phyloP scores from a whole-genome alignment of 2,113 vertebrate species.

The Callithrix jacchus region DNA sequence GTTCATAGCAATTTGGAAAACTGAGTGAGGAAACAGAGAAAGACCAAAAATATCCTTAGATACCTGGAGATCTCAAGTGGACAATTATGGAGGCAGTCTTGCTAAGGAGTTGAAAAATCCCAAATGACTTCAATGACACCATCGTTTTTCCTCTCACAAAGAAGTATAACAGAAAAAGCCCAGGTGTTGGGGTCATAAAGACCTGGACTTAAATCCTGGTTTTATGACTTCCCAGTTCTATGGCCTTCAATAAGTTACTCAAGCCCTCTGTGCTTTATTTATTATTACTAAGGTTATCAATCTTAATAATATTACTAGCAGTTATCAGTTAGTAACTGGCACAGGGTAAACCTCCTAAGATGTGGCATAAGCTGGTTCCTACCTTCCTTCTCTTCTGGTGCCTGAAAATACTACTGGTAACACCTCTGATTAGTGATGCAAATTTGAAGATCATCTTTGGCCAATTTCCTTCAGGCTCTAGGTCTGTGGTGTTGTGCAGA shows the following conservation, averaged over 20 bases:
- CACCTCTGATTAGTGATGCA: not conserved
- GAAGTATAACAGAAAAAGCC: not conserved
- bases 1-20: constrained; percentile 82
- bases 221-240: constrained; percentile 1
- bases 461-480: constrained; percentile 1
- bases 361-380: not conserved
- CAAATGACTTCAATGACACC: not conserved
- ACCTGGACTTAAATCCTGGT: not conserved
- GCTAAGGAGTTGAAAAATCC: not conserved
- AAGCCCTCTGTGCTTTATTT: not conserved
- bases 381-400: not conserved
- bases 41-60: constrained; percentile 40
- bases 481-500: not conserved
- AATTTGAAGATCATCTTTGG: constrained; percentile 7
- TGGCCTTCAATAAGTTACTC: constrained; percentile 37
- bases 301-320: constrained; percentile 17
- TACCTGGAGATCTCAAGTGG: constrained; percentile 9
- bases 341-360: not conserved
- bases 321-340: not conserved
- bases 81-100: not conserved
- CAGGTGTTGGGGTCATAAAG: not conserved
- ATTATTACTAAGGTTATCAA: constrained; percentile 22
- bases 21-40: constrained; percentile 68
- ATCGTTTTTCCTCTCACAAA: not conserved
- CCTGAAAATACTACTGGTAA: not conserved